Evolutionary conservation across 2,113 vertebrate species (phyloP), one percentile per base, ranked within the genome.

Genomic region (Malurus alboscapulatus): DNA sequence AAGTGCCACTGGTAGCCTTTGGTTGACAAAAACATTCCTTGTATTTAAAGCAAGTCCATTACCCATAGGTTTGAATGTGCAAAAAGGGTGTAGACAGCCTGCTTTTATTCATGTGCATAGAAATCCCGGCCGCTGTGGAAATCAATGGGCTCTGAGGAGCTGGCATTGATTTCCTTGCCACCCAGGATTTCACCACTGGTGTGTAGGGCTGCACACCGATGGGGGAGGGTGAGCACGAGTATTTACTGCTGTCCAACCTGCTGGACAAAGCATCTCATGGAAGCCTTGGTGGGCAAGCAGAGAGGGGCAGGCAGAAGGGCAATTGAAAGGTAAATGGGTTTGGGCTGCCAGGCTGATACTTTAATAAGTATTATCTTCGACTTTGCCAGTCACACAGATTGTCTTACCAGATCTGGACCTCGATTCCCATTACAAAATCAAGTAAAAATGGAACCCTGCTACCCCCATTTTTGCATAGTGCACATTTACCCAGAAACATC

Each of bases 41-140:
- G 40, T 54, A 26, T 84, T 71, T 78, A 81, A 87, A 66, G 15
- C 38, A 65, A 74, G 17, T 51, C 29, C 45, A 30, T 55, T 59
- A 88, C 38, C 45, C 30, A 9, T 34, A 72, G 59, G 80, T 75
- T 18, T 76, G 32, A 72, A 74, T 7, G 22, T 40, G 50, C 24
- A 48, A 47, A 78, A 85, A 58, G 32, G 50, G 8, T 22, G 5
- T 14, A 45, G 62, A 40, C 40, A 84, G 61, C 22, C 27, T 25
- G 18, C 25, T 76, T 32, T 86, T 65, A 94, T 93, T 96, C 92
- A 96, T 96, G 88, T 96, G 95, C 91, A 95, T 84, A 91, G 84
- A 95, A 96, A 96, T 89, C 91, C 84, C 71, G 61, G 84, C 38
- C n/a, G 18, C 84, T 34, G 36, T 2, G 1, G 88, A 87, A 87